phyloP scores from a whole-genome alignment of 53 echinoderm and acorn worm species.

The Patiria pectinifera region DNA sequence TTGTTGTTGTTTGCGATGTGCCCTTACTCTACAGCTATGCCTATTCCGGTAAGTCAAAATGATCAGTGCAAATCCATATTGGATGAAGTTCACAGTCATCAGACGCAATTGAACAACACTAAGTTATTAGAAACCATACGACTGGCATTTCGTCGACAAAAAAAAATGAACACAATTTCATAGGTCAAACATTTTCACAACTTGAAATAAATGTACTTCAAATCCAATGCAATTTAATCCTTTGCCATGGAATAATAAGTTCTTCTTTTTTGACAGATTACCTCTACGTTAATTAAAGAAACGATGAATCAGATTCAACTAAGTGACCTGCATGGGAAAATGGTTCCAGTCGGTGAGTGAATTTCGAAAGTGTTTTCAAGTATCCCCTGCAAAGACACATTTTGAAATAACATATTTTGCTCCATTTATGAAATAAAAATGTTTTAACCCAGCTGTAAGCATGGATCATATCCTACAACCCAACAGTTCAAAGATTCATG shows the following conservation, averaged over 20 bases:
- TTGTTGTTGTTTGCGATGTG: constrained; percentile 4
- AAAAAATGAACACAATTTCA: too few species aligned
- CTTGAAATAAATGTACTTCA: too few species aligned
- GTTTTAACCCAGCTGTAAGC: too few species aligned
- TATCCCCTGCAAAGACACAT: neutral
- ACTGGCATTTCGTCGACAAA: too few species aligned
- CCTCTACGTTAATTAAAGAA: neutral
- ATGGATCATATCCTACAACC: too few species aligned
- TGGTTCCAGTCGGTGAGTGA: constrained; percentile 1
- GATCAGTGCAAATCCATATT: neutral
- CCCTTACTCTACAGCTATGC: neutral
- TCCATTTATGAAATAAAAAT: too few species aligned
- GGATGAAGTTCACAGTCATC: too few species aligned
- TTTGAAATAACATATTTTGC: too few species aligned
- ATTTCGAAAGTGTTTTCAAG: neutral
- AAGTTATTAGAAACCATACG: too few species aligned
- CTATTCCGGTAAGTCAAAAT: neutral
- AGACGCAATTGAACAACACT: too few species aligned
- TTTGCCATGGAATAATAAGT: neutral
- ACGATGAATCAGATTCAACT: neutral
- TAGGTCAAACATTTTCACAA: too few species aligned
- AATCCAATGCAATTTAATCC: neutral
- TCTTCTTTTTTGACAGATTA: neutral
- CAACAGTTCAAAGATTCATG: too few species aligned
- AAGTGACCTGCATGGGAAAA: neutral